Evolutionary conservation across 2,888 invertebrate genomes (phyloP), one percentile per base, ranked within the genome.

Genomic region (Xestia c-nigrum): DNA sequence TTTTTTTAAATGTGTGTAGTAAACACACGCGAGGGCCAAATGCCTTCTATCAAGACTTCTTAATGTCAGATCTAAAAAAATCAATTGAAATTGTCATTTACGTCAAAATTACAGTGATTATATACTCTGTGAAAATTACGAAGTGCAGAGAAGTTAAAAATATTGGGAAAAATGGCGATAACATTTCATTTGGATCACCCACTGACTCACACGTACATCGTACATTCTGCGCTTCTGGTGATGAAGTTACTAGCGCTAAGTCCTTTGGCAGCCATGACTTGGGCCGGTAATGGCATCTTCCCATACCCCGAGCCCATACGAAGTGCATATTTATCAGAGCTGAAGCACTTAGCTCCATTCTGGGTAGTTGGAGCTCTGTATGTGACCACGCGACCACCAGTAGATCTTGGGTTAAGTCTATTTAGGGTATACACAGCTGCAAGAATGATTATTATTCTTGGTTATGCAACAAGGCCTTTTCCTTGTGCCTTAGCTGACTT

Each of bases 341-440:
- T 95, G 69, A 94, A 95, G 88, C 91, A 90, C 24, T 71, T 94
- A 16, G 91, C 93, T 2, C 94, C 95, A 0, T 94, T 92, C 76
- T 95, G 95, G 95, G 84, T 94, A 2, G 87, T 93, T 0, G 93
- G 91, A 4, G 94, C 92, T 0, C 66, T 95, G 16, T 94, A 93
- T 75, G 86, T 93, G 14, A 94, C 93, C 0, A 93, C 92, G 0
- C 80, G 85, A 7, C 93, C 92, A 3, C 70, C 78, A 0, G 3
- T 76, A 1, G 70, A 85, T 5, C 64, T 92, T 9, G 92, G 90
- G 0, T 79, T 90, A 4, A 90, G 87, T 67, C 80, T 94, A 3
- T 92, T 93, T 57, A 90, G 94, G 47, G 70, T 91, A 68, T 93
- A 89, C 52, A 91, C 92, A 7, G 57, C 89, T 3, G 69, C 91